Conservation (phyloP, 2,113 vertebrate species). For the Tenebrosternarchus preto region DNA sequence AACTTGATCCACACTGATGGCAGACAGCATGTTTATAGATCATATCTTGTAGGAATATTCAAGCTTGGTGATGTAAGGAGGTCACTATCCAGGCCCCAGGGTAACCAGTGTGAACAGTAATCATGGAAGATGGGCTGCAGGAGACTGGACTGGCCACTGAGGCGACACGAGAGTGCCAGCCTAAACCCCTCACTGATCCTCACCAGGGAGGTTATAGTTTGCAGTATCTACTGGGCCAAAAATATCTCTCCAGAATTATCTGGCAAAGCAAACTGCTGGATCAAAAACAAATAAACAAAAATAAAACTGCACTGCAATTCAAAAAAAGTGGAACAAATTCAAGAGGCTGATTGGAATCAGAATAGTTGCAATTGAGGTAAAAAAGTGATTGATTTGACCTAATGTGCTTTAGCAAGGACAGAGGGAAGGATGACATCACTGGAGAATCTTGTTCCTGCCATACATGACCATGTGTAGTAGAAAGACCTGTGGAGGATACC, state of each 20-base stretch:
- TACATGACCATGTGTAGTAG: neutral
- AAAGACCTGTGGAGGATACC: neutral
- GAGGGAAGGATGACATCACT: constrained; percentile 6
- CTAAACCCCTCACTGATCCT: neutral
- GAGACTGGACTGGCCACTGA: neutral
- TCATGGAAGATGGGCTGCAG: too few relatives aligned
- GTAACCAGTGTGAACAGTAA: neutral
- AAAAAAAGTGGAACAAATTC: too few relatives aligned
- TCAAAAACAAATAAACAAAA: neutral
- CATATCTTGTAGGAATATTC: too few relatives aligned
- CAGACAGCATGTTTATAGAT: too few relatives aligned
- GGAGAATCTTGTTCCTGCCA: neutral
- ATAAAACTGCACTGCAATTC: neutral
- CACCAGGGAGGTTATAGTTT: constrained; percentile 10
- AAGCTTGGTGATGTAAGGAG: too few relatives aligned
- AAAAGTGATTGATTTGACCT: constrained; percentile 30
- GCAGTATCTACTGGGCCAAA: neutral
- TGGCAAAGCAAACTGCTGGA: neutral
- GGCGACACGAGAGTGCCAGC: neutral
- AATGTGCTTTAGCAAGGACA: constrained; percentile 16
- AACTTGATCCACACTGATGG: too few relatives aligned
- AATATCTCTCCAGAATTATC: neutral
- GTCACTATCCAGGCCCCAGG: too few relatives aligned
- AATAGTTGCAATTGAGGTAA: too few relatives aligned
- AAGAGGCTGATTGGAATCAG: too few relatives aligned